Evolutionary conservation across 2,797 vertebrate genomes (phyloP).

Genomic region (Falco rusticolus): DNA sequence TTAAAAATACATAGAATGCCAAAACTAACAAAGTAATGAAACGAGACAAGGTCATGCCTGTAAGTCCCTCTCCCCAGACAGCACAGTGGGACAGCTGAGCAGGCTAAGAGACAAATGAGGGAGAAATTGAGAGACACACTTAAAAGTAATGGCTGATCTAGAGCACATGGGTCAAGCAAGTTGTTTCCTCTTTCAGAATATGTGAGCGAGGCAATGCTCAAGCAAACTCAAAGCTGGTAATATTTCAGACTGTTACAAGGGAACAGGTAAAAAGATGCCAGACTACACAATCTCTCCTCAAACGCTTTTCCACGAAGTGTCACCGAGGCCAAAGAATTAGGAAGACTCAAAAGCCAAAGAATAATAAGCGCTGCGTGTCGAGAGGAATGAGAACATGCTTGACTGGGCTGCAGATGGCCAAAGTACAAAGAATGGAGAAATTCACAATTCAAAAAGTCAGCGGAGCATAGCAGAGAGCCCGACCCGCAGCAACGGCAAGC

Average conservation of each 20-base stretch:
- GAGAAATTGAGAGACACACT: neutral
- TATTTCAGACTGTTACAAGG: neutral
- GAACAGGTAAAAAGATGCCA: neutral
- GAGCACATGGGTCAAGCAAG: neutral
- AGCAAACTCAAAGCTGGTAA: neutral
- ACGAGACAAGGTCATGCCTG: conserved; percentile 8
- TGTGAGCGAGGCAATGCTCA: neutral
- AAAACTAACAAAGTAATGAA: conserved; percentile 58
- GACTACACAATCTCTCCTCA: neutral
- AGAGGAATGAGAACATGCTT: neutral
- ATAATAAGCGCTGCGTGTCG: neutral
- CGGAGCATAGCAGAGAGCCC: accelerated
- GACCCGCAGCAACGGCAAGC: neutral
- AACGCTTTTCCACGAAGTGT: neutral
- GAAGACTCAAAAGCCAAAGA: neutral
- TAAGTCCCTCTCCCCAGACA: neutral
- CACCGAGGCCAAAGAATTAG: neutral
- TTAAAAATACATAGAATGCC: conserved; percentile 57
- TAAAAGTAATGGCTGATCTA: neutral
- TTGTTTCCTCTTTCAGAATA: neutral
- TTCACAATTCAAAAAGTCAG: neutral
- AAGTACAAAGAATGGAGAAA: neutral
- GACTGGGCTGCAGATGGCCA: neutral
- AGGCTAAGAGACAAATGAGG: neutral
- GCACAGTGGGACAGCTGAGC: neutral